These are phyloP conservation scores for Macroteleia sp. DNA, from an alignment of 2,888 invertebrate species.

Conservation along the genomic window DNA sequence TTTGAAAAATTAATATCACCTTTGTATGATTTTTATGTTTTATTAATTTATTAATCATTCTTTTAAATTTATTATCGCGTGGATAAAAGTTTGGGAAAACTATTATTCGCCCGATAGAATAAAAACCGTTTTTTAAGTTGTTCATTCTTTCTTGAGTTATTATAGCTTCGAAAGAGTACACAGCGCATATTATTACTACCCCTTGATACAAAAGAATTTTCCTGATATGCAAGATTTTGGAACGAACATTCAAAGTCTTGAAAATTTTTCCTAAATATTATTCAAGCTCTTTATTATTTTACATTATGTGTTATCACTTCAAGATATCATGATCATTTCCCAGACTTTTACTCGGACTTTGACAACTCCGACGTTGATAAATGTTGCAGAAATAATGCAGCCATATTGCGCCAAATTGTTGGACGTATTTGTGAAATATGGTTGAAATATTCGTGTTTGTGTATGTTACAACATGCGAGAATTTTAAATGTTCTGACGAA, in stretches of 20 bases:
- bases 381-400: slow-evolving; percentile 15
- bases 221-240: slow-evolving; percentile 71
- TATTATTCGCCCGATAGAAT: slow-evolving; percentile 39
- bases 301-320: slow-evolving; percentile 54
- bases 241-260: slow-evolving; percentile 71
- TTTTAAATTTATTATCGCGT: slow-evolving; percentile 31
- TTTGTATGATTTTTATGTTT: too few relatives aligned
- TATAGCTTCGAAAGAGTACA: slow-evolving; percentile 54
- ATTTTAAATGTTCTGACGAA: too few relatives aligned
- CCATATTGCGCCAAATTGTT: slow-evolving; percentile 32
- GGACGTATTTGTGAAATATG: slow-evolving; percentile 24
- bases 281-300: slow-evolving; percentile 68
- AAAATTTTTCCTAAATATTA: slow-evolving; percentile 68
- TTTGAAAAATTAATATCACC: slow-evolving; percentile 42
- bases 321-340: slow-evolving; percentile 36
- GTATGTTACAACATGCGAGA: too few relatives aligned
- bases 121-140: slow-evolving; percentile 20
- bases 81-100: slow-evolving; percentile 59
- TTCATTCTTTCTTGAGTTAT: slow-evolving; percentile 11
- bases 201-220: slow-evolving; percentile 68
- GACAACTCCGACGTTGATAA: slow-evolving; percentile 8
- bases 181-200: slow-evolving; percentile 51
- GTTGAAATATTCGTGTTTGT: slow-evolving; percentile 25
- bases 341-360: slow-evolving; percentile 51
- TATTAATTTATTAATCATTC: slow-evolving; percentile 8